Conservation (phyloP, 2,113 vertebrate genomes). For the Podiceps cristatus region DNA sequence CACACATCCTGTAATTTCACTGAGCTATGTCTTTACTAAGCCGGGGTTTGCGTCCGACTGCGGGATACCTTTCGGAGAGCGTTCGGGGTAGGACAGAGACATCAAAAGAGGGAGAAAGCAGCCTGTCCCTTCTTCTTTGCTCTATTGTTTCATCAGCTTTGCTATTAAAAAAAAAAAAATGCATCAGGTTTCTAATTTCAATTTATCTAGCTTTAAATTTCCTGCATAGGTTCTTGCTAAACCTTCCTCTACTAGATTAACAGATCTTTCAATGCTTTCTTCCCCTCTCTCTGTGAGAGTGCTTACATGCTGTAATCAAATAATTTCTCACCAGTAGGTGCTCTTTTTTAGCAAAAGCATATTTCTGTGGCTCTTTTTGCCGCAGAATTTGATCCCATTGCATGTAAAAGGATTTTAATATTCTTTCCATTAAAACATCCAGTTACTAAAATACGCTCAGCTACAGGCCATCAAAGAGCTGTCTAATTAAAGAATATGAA, state of each 20-base stretch:
- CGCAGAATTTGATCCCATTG: background rate
- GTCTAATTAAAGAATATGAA: slow-evolving; percentile 25
- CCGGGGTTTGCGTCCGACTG: background rate
- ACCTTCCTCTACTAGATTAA: background rate
- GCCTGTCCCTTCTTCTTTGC: background rate
- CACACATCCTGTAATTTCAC: background rate
- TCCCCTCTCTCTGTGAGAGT: background rate
- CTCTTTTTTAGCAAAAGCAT: background rate
- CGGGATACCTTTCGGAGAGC: background rate
- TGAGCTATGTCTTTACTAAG: background rate
- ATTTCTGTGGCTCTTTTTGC: background rate
- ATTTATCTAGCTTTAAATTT: background rate
- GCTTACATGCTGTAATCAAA: background rate
- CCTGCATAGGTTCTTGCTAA: background rate
- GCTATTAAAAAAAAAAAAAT: background rate
- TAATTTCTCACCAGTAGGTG: background rate
- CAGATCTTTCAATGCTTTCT: background rate
- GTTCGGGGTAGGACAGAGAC: background rate
- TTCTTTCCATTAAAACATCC: background rate
- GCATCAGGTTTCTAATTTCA: background rate
- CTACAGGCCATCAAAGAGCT: background rate
- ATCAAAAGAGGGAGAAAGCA: background rate
- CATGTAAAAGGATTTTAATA: slow-evolving; percentile 19
- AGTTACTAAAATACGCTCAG: background rate
- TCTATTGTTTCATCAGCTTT: background rate